Conservation (phyloP, 1,140 invertebrate species). For the Paracyclopina nana region DNA sequence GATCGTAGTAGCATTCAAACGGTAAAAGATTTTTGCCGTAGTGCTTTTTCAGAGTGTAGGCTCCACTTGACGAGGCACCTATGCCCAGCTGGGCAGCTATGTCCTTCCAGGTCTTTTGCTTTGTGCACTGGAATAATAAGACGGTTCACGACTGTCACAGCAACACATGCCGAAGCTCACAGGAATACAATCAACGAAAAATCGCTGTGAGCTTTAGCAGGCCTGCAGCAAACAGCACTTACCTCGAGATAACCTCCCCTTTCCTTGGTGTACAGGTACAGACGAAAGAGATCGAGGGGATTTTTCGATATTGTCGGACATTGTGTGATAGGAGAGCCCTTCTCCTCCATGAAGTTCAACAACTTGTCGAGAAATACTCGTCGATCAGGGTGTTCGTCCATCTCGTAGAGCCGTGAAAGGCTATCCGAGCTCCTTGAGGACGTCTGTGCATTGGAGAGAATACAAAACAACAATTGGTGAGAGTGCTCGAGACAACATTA, state of each 20-base stretch:
- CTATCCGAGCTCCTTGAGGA: conserved; percentile 35
- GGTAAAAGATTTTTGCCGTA: conserved; percentile 90
- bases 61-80: conserved; percentile 83
- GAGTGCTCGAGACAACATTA: too few species aligned
- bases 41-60: conserved; percentile 87
- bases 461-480: not conserved
- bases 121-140: conserved; percentile 55
- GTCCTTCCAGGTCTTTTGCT: conserved; percentile 96
- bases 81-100: conserved; percentile 79
- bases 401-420: conserved; percentile 79
- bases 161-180: too few species aligned
- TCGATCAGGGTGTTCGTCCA: conserved; percentile 83
- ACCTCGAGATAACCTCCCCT: conserved; percentile 93
- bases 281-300: conserved; percentile 84
- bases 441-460: not conserved
- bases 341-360: conserved; percentile 77
- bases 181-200: too few species aligned
- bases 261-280: conserved; percentile 85
- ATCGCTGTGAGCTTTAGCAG: too few species aligned
- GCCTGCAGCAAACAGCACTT: too few species aligned
- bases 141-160: too few species aligned
- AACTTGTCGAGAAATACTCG: conserved; percentile 75
- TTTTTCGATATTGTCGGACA: conserved; percentile 95
- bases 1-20: conserved; percentile 89
- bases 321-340: conserved; percentile 70